Evolutionary conservation across 2,888 invertebrate genomes (phyloP).

Genomic region (Synanthedon tipuliformis): DNA sequence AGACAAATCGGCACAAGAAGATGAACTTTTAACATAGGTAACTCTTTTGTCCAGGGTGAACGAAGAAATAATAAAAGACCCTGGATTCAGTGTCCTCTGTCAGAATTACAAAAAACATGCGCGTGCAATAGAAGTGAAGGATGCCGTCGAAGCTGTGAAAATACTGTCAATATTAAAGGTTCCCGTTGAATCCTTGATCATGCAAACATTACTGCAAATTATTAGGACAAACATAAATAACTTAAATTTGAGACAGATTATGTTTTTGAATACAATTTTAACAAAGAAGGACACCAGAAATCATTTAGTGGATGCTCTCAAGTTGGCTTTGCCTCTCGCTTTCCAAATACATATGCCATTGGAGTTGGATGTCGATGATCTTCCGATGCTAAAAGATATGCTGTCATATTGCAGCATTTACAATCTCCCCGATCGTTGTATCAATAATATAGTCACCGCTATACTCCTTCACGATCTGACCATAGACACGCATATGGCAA

Average conservation of each 20-base stretch:
- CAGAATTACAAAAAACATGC: conserved; percentile 65
- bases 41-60: conserved; percentile 18
- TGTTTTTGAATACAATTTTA: conserved; percentile 73
- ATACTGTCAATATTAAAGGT: conserved; percentile 70
- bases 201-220: conserved; percentile 74
- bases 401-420: conserved; percentile 64
- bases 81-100: conserved; percentile 71
- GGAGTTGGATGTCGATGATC: conserved; percentile 69
- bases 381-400: conserved; percentile 61
- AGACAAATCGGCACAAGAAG: too few species aligned
- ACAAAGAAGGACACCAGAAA: conserved; percentile 51
- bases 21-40: too few species aligned
- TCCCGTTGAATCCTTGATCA: conserved; percentile 67
- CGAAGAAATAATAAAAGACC: conserved; percentile 55
- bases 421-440: conserved; percentile 57
- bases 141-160: conserved; percentile 72
- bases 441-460: conserved; percentile 64
- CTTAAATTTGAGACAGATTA: conserved; percentile 70
- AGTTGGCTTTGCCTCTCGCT: conserved; percentile 74
- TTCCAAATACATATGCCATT: conserved; percentile 73
- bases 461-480: conserved; percentile 52
- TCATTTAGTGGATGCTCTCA: conserved; percentile 73
- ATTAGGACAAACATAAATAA: conserved; percentile 72
- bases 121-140: conserved; percentile 60
- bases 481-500: conserved; percentile 53